Conservation (phyloP, 2,797 vertebrate species). For the Myotis vivesi region DNA sequence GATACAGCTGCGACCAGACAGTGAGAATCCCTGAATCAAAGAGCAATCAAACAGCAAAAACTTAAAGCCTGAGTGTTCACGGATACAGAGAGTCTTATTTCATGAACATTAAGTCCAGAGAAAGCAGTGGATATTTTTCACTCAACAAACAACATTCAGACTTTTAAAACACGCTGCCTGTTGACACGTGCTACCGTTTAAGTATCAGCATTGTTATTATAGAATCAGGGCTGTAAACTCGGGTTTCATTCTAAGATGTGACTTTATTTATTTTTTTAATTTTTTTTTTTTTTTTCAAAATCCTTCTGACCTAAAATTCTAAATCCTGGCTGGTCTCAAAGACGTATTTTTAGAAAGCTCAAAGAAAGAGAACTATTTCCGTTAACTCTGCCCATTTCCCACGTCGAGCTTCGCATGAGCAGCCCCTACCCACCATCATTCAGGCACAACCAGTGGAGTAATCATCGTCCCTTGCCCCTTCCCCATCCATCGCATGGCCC, state of each 20-base stretch:
- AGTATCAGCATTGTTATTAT: not conserved
- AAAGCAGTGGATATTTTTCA: not conserved
- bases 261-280: conserved; percentile 26
- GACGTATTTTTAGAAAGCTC: conserved; percentile 46
- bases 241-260: not conserved
- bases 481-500: not conserved
- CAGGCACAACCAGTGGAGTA: not conserved
- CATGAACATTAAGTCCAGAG: not conserved
- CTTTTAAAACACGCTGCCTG: not conserved
- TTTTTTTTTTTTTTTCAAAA: not conserved
- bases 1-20: not conserved
- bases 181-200: not conserved
- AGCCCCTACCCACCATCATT: not conserved
- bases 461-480: not conserved
- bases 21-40: not conserved
- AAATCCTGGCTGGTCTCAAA: conserved; percentile 2
- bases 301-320: conserved; percentile 43
- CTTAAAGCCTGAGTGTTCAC: not conserved
- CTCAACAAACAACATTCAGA: not conserved
- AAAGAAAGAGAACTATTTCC: not conserved
- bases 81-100: not conserved
- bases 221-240: not conserved
- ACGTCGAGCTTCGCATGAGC: not conserved
- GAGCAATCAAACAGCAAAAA: not conserved
- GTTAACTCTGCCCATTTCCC: not conserved